Evolutionary conservation across 1,140 invertebrate genomes (phyloP).

Genomic region (Ips typographus): DNA sequence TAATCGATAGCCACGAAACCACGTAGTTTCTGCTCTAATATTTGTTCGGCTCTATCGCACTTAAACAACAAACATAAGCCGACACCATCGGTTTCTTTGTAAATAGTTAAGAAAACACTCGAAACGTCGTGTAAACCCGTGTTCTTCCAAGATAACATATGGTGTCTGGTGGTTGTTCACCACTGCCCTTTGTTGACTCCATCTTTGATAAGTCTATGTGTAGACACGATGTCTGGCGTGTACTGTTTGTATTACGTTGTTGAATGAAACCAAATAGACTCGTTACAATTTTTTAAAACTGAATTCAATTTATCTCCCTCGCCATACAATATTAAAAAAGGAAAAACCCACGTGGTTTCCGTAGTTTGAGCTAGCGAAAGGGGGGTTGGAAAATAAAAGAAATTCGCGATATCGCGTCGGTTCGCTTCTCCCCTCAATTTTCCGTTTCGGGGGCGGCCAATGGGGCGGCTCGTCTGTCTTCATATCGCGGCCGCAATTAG

Average conservation of each 20-base stretch:
- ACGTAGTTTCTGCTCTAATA: no score
- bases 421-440: conserved; percentile 30
- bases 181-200: conserved; percentile 12
- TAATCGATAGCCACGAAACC: no score
- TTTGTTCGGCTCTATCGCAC: no score
- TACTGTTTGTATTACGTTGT: background rate
- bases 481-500: conserved; percentile 65
- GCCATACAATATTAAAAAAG: conserved; percentile 4
- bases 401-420: conserved; percentile 13
- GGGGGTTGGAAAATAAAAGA: conserved; percentile 25
- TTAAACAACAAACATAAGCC: background rate
- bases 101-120: conserved; percentile 10
- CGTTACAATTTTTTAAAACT: no score
- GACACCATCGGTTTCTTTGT: conserved; percentile 2
- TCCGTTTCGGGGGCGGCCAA: conserved; percentile 40
- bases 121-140: conserved; percentile 19
- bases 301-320: no score
- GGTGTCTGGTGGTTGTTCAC: conserved; percentile 13
- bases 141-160: conserved; percentile 14
- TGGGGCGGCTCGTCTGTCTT: conserved; percentile 49
- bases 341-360: conserved; percentile 25
- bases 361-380: background rate
- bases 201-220: conserved; percentile 9
- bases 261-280: background rate
- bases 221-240: conserved; percentile 17